Evolutionary conservation across 2,888 invertebrate genomes (phyloP).

Genomic region (Ptilodon capucinus): DNA sequence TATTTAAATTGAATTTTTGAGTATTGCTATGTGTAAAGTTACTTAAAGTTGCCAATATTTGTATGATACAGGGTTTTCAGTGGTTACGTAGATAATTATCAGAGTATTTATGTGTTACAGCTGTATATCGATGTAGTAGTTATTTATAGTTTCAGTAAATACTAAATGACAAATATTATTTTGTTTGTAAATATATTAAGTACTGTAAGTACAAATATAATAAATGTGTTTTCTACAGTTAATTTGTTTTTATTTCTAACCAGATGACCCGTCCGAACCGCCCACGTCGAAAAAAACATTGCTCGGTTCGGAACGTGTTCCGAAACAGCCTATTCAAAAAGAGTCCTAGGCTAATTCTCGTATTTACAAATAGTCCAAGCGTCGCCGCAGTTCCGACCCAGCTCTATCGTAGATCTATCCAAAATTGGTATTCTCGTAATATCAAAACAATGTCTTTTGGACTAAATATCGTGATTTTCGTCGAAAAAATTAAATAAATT

Average conservation of each 20-base stretch:
- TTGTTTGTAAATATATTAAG: conserved; percentile 57
- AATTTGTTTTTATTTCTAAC: conserved; percentile 2
- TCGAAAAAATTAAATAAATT: too few relatives aligned
- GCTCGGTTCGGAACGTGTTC: too few relatives aligned
- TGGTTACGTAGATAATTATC: conserved; percentile 23
- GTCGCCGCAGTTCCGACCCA: too few relatives aligned
- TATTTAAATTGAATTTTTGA: conserved; percentile 26
- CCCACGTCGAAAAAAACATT: too few relatives aligned
- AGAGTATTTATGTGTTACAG: conserved; percentile 19
- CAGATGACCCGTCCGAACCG: too few relatives aligned
- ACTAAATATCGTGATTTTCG: too few relatives aligned
- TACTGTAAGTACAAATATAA: conserved; percentile 60
- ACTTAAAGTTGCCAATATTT: conserved; percentile 54
- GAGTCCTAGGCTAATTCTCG: too few relatives aligned
- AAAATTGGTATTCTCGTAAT: too few relatives aligned
- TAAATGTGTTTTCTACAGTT: conserved; percentile 61
- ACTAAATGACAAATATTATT: conserved; percentile 35
- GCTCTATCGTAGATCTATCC: too few relatives aligned
- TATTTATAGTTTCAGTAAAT: conserved; percentile 30
- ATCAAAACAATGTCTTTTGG: too few relatives aligned
- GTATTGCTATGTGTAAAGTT: conserved; percentile 32
- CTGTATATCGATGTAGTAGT: conserved; percentile 12
- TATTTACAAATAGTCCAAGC: too few relatives aligned
- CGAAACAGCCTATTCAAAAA: too few relatives aligned
- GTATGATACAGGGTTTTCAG: conserved; percentile 50